Percentiles rank a stretch among this genome's conserved stretches.
Conservation (phyloP, 2,113 vertebrate genomes). For the Chaetops frenatus region DNA sequence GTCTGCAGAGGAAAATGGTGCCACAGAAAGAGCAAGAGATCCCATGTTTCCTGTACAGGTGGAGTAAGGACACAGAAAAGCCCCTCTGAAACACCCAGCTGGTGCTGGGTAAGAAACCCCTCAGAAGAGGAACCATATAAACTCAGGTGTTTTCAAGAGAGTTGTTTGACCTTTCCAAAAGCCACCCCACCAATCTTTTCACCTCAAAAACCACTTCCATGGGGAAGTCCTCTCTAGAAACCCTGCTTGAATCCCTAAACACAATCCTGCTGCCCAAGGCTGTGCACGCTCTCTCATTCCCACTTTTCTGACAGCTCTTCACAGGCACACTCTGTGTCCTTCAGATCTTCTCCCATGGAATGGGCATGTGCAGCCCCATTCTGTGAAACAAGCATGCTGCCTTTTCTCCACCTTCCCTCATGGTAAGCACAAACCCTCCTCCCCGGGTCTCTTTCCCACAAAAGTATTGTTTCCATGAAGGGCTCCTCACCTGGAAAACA, state of each 20-base stretch:
- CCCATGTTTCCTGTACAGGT: fast-evolving
- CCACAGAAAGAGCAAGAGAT: not conserved
- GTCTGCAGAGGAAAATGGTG: not conserved
- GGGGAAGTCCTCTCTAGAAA: not conserved
- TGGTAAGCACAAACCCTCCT: not conserved
- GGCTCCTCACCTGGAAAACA: not conserved
- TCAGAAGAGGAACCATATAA: not conserved
- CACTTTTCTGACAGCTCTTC: no score
- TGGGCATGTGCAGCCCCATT: fast-evolving
- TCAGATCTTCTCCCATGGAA: not conserved
- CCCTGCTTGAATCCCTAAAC: not conserved
- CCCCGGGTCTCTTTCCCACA: not conserved
- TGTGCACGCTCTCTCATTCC: fast-evolving
- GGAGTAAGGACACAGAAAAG: not conserved
- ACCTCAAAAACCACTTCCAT: not conserved
- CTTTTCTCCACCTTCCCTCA: not conserved
- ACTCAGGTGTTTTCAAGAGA: not conserved
- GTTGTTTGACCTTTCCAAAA: not conserved
- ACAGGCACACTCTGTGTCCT: not conserved
- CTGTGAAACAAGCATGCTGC: not conserved
- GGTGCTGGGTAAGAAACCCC: not conserved
- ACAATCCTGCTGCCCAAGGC: not conserved
- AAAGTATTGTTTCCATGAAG: not conserved
- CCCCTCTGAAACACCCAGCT: fast-evolving
- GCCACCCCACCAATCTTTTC: not conserved